Evolutionary conservation across 2,113 vertebrate genomes (phyloP).

Genomic region (Brachypteracias leptosomus): DNA sequence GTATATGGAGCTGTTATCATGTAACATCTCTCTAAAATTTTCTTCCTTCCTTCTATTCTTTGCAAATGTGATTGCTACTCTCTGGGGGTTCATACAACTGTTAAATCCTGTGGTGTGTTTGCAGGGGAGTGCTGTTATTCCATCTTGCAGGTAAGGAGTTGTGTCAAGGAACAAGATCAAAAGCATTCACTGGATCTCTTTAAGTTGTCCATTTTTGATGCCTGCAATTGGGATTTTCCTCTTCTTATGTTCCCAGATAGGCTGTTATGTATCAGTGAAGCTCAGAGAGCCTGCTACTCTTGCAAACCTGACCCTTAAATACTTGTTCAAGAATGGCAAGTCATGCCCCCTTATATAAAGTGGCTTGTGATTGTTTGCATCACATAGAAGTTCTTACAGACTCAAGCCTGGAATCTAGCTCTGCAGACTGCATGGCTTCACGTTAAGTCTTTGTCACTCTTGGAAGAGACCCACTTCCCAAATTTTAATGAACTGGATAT

Average conservation of each 20-base stretch:
- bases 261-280: background rate
- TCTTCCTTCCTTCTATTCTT: background rate
- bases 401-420: background rate
- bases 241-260: background rate
- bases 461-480: too few relatives aligned
- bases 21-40: background rate
- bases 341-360: background rate
- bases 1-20: background rate
- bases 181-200: background rate
- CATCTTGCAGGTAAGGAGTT: background rate
- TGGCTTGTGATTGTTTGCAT: background rate
- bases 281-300: background rate
- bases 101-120: background rate
- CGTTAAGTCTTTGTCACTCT: too few relatives aligned
- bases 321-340: background rate
- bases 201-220: background rate
- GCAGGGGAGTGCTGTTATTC: background rate
- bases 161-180: background rate
- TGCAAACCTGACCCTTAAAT: background rate
- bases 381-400: background rate
- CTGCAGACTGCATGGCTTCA: too few relatives aligned
- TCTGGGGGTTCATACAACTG: accelerated
- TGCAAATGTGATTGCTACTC: background rate
- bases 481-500: too few relatives aligned
- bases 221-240: background rate